Base-by-base conservation (phyloP, 2,888 invertebrate species). In the Eremobia ochroleuca region DNA sequence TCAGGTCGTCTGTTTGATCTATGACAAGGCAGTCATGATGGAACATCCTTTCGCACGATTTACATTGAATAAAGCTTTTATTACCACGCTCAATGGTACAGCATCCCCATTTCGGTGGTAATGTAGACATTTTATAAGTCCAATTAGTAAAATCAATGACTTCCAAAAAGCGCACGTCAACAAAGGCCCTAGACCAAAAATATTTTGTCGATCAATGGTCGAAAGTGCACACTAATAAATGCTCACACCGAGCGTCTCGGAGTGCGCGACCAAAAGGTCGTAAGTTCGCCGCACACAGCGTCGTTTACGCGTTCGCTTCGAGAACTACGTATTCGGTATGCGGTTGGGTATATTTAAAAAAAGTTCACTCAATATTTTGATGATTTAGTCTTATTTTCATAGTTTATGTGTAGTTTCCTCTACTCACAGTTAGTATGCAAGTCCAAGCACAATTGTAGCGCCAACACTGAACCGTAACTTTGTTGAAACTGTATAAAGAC, bases 11-110 rank as follows among this genome's bases (percentile, higher is more conserved):
- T 49, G 66, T 34, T 67, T 31, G 13, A 34, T 67, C 66, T 34
- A 67, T 25, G 49, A 34, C 49, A 4, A 67, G 31, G 66, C 66
- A 67, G 49, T 67, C 66, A 52, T 31, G 49, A 67, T 67, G 66
- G 34, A 67, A 67, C 31, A 49, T 13, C 0, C 52, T 67, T 2
- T 34, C 49, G 31, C 66, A 67, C 25, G 11, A 49, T 67, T 67
- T 52, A 67, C 66, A 67, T 52, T 25, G 46, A 34, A 52, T 67
- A 67, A 13, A 67, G 25, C 31, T 67, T 67, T 67, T 67, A 67
- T 67, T 34, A 34, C 3, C 25, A 4, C 25, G 11, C 34, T 67
- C 66, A 52, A 52, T 34, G 25, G 66, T 25, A 67, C 66, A 67
- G 49, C 66, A 49, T 6, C 49, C 49, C 21, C 21, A 49, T 21